Evolutionary conservation across 2,113 vertebrate species (phyloP).

Genomic region (Ranitomeya imitator): DNA sequence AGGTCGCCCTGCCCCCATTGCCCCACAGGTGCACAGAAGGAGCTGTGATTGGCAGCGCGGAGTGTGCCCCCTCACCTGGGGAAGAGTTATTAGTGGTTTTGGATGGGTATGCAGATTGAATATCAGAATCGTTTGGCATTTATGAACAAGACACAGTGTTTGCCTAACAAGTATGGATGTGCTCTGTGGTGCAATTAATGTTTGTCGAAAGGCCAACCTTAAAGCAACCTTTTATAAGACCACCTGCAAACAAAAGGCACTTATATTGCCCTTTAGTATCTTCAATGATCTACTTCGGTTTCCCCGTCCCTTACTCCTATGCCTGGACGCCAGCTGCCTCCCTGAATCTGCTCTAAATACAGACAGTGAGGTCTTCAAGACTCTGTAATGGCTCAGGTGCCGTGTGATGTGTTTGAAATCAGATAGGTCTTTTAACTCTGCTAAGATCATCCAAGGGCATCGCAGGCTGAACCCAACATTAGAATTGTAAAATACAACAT

Average conservation of each 20-base stretch:
- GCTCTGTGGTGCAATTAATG: constrained; percentile 44
- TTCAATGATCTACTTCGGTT: constrained; percentile 37
- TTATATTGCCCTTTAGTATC: constrained; percentile 20
- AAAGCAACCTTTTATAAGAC: constrained; percentile 34
- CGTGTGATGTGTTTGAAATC: not conserved
- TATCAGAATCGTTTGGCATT: constrained; percentile 15
- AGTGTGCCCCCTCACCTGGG: constrained; percentile 25
- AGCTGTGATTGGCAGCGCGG: constrained; percentile 3
- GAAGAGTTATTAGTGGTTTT: constrained; percentile 41
- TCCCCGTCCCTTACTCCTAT: not conserved
- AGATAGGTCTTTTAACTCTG: not conserved
- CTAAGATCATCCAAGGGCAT: constrained; percentile 31
- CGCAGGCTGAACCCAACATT: no score
- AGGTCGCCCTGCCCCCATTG: not conserved
- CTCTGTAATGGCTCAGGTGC: not conserved
- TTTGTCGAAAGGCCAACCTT: constrained; percentile 50
- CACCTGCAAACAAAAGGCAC: constrained; percentile 51
- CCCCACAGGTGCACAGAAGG: not conserved
- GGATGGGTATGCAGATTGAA: constrained; percentile 16
- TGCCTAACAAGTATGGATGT: constrained; percentile 19
- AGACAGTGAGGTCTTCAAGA: not conserved
- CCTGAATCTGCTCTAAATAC: not conserved
- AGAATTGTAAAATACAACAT: not conserved
- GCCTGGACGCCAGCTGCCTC: constrained; percentile 5
- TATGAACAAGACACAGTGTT: constrained; percentile 39